These are phyloP conservation scores for Athrips mouffetella DNA, from an alignment of 2,888 invertebrate genomes.

Conservation along the genomic window DNA sequence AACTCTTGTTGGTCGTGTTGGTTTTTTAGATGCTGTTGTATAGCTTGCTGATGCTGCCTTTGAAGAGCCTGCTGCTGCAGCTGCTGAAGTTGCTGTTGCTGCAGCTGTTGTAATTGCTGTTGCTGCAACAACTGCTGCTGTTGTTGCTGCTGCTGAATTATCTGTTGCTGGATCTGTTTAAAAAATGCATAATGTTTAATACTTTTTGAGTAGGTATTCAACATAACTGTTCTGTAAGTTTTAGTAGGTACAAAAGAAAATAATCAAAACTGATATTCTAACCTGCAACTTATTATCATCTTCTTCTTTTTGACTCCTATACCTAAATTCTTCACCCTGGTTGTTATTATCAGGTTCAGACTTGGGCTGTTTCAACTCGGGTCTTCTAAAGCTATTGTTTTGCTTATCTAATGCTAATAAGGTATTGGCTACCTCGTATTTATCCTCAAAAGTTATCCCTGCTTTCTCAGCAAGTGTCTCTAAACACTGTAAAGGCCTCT, in stretches of 20 bases:
- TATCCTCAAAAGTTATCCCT: slow-evolving; percentile 85
- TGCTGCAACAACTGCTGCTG: slow-evolving; percentile 36
- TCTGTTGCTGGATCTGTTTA: slow-evolving; percentile 62
- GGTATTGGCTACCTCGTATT: slow-evolving; percentile 84
- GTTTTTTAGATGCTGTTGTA: slow-evolving; percentile 79
- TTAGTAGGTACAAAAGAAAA: too few species aligned
- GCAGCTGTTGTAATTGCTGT: slow-evolving; percentile 52
- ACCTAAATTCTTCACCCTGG: slow-evolving; percentile 60
- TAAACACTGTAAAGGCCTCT: slow-evolving; percentile 80
- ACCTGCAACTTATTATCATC: slow-evolving; percentile 73
- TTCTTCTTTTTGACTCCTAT: slow-evolving; percentile 66
- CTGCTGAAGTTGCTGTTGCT: slow-evolving; percentile 49
- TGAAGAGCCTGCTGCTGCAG: slow-evolving; percentile 54
- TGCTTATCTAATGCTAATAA: slow-evolving; percentile 82
- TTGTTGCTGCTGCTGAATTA: slow-evolving; percentile 47
- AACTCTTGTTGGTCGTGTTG: slow-evolving; percentile 75
- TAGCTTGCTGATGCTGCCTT: slow-evolving; percentile 66
- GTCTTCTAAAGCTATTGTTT: slow-evolving; percentile 66
- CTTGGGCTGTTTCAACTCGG: slow-evolving; percentile 61
- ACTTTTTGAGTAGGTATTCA: too few species aligned
- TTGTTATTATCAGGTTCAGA: slow-evolving; percentile 55
- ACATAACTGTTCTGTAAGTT: too few species aligned
- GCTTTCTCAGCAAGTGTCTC: slow-evolving; percentile 86
- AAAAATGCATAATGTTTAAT: not conserved
- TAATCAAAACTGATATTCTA: too few species aligned